phyloP scores from a whole-genome alignment of 2,797 vertebrate genomes.

The Melanotaenia trifasciata region DNA sequence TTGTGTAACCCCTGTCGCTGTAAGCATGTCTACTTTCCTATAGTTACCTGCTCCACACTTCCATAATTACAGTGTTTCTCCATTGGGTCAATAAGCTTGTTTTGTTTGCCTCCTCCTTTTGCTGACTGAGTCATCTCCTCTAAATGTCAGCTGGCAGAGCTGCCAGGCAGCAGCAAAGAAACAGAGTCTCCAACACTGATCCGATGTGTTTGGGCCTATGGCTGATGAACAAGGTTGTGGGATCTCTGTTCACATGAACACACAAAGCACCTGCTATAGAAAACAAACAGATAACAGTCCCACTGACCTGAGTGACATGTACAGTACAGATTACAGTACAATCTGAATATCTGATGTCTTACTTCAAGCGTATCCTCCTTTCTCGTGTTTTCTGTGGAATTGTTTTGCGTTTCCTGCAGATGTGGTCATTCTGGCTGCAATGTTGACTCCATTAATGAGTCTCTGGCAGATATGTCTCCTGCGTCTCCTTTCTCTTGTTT shows the following conservation, averaged over 20 bases:
- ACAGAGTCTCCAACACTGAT: conserved; percentile 47
- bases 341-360: conserved; percentile 1
- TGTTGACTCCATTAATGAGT: conserved; percentile 43
- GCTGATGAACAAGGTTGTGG: conserved; percentile 36
- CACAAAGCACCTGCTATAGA: conserved; percentile 21
- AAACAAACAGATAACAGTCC: conserved; percentile 17
- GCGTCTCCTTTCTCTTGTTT: conserved; percentile 35
- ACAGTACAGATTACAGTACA: conserved; percentile 14
- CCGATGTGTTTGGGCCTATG: conserved; percentile 49
- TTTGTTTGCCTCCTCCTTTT: conserved; percentile 44
- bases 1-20: neutral
- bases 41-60: conserved; percentile 38
- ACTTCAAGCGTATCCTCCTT: neutral
- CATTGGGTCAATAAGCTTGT: conserved; percentile 51
- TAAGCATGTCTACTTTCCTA: conserved; percentile 29
- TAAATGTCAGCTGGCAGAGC: conserved; percentile 65
- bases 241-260: conserved; percentile 22
- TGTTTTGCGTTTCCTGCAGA: conserved; percentile 12
- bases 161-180: conserved; percentile 39
- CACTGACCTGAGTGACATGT: conserved; percentile 28
- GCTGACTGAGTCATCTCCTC: conserved; percentile 67
- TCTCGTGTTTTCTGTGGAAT: conserved; percentile 3
- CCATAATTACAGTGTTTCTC: conserved; percentile 60
- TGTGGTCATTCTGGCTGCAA: conserved; percentile 49
- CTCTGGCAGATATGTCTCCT: conserved; percentile 41